phyloP scores from a whole-genome alignment of 2,888 invertebrate species.

The Ichneumoninae sp. region DNA sequence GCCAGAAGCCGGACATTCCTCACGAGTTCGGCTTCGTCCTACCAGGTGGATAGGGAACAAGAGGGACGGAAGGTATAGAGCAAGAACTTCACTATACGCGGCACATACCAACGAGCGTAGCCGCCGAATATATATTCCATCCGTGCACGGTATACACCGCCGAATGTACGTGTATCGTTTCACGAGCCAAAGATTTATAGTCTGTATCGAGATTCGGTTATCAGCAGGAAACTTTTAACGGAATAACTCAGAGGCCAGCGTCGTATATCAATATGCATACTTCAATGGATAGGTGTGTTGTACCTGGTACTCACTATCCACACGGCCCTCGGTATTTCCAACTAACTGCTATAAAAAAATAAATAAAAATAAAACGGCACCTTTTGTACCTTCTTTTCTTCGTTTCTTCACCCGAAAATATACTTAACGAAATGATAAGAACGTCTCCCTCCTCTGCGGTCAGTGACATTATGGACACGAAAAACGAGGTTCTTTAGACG shows the following conservation, averaged over 20 bases:
- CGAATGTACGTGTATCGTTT: slow-evolving; percentile 68
- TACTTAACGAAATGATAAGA: slow-evolving; percentile 13
- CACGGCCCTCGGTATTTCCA: slow-evolving; percentile 20
- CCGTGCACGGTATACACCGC: slow-evolving; percentile 21
- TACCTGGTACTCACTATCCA: slow-evolving; percentile 6
- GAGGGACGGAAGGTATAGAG: slow-evolving; percentile 27
- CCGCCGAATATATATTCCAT: slow-evolving; percentile 41
- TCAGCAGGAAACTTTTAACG: slow-evolving; percentile 72
- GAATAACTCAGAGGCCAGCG: slow-evolving; percentile 69
- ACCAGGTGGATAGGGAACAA: slow-evolving; percentile 26
- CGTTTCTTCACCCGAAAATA: background rate
- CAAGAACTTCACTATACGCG: slow-evolving; percentile 38
- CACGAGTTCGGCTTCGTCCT: slow-evolving; percentile 59
- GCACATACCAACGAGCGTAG: slow-evolving; percentile 33
- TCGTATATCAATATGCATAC: slow-evolving; percentile 67
- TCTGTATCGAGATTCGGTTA: slow-evolving; percentile 71
- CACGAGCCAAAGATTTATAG: slow-evolving; percentile 70
- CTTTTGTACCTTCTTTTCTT: slow-evolving; percentile 10
- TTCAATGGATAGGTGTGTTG: slow-evolving; percentile 46
- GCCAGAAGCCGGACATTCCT: slow-evolving; percentile 71
- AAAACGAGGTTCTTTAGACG: background rate
- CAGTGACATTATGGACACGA: background rate
- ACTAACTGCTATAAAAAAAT: slow-evolving; percentile 47
- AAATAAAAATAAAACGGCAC: background rate
- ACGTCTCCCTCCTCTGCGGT: background rate